Evolutionary conservation across 1,140 invertebrate species (phyloP).

Genomic region (Anagrus nilaparvatae): DNA sequence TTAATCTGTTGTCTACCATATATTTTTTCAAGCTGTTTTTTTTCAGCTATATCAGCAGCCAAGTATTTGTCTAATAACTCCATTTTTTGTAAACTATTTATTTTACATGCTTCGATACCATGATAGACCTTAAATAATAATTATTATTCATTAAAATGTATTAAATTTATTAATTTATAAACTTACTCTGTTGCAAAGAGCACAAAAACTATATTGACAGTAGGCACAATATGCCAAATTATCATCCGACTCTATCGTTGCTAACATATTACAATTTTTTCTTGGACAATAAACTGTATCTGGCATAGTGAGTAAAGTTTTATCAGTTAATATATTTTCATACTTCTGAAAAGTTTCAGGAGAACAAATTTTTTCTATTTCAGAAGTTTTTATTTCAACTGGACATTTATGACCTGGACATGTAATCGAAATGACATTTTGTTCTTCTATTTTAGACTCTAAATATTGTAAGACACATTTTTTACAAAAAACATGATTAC

Average conservation of each 20-base stretch:
- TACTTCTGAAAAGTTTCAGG: constrained; percentile 46
- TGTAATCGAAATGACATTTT: constrained; percentile 5
- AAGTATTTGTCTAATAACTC: constrained; percentile 18
- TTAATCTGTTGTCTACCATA: constrained; percentile 21
- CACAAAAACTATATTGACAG: constrained; percentile 52
- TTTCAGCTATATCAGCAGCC: constrained; percentile 2
- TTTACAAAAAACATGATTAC: constrained; percentile 20
- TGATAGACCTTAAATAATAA: constrained; percentile 19
- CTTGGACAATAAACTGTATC: constrained; percentile 52
- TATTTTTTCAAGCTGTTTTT: constrained; percentile 15
- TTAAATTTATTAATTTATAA: constrained; percentile 1
- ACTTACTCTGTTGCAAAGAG: constrained; percentile 43
- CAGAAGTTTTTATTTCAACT: constrained; percentile 3
- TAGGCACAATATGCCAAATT: constrained; percentile 43
- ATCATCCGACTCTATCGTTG: constrained; percentile 37
- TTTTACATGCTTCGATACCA: constrained; percentile 17
- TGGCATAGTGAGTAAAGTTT: constrained; percentile 42
- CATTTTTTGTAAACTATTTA: constrained; percentile 2
- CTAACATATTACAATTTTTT: constrained; percentile 44
- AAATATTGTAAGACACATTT: constrained; percentile 16
- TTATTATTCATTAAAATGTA: not conserved
- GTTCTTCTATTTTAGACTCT: constrained; percentile 13
- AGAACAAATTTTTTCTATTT: constrained; percentile 30
- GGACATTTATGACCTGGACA: constrained; percentile 17
- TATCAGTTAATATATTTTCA: constrained; percentile 44